A percentile compares a stretch with the other conserved stretches of the same genome.
Conservation (phyloP, 2,113 vertebrate genomes). For the Prionailurus viverrinus region DNA sequence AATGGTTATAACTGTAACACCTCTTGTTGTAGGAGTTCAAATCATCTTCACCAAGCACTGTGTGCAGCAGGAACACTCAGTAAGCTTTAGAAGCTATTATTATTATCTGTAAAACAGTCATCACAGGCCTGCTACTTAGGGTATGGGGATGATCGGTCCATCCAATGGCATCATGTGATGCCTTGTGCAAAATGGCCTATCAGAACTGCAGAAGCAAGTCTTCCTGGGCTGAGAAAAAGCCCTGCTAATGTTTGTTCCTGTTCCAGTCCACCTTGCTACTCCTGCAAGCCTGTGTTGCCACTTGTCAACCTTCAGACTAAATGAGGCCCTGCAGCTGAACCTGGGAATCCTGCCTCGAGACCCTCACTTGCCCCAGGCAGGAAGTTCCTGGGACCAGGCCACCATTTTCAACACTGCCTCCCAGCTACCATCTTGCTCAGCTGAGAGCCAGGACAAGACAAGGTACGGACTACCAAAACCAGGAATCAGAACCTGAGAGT, state of each 20-base stretch:
- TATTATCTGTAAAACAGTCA: not conserved
- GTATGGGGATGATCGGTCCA: not conserved
- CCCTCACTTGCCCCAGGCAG: not conserved
- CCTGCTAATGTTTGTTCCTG: not conserved
- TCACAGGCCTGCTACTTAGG: not conserved
- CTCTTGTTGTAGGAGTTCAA: not conserved
- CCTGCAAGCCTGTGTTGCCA: not conserved
- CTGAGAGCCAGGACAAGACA: not conserved
- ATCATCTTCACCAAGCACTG: not conserved
- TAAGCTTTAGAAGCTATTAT: not conserved
- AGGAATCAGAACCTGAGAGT: constrained; percentile 26
- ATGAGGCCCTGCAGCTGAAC: not conserved
- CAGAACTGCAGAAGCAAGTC: not conserved
- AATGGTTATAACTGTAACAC: not conserved
- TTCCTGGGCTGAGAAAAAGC: not conserved
- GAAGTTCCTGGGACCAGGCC: not conserved
- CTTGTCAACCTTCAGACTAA: not conserved
- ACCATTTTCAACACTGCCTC: not conserved
- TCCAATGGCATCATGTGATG: not conserved
- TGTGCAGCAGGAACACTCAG: not conserved
- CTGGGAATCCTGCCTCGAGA: not conserved
- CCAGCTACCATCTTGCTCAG: not conserved
- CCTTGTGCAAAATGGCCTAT: not conserved
- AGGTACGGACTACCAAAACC: not conserved
- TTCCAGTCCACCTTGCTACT: not conserved